Conservation (phyloP, 2,888 invertebrate species). For the Scrobipalpa costella region DNA sequence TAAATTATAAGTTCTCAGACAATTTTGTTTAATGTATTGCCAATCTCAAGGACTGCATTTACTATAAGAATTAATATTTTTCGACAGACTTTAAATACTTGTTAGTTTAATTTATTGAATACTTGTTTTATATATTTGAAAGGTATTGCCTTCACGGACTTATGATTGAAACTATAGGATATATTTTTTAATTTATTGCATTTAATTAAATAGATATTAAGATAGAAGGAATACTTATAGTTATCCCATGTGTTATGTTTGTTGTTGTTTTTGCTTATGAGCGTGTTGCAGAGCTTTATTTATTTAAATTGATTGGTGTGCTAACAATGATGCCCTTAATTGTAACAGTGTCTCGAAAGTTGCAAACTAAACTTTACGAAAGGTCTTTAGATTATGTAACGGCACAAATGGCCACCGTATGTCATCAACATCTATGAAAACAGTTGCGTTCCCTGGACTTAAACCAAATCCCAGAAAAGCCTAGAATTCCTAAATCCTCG, state of each 20-base stretch:
- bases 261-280: constrained; percentile 12
- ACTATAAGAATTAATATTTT: constrained; percentile 7
- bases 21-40: neutral
- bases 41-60: neutral
- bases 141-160: neutral
- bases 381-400: no score
- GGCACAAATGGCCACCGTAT: no score
- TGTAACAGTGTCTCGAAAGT: no score
- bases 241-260: neutral
- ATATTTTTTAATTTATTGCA: constrained; percentile 2
- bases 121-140: neutral
- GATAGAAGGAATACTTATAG: neutral
- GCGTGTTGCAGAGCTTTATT: constrained; percentile 8
- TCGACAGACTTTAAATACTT: neutral
- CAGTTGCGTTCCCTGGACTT: no score
- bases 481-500: no score
- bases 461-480: no score
- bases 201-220: neutral
- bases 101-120: constrained; percentile 6
- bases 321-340: no score
- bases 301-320: neutral
- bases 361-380: no score
- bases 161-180: neutral
- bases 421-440: no score
- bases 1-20: neutral